A percentile compares a stretch with the other conserved stretches of the same genome.
These are phyloP conservation scores for Numenius arquata DNA, from an alignment of 2,113 vertebrate species.

Conservation along the genomic window DNA sequence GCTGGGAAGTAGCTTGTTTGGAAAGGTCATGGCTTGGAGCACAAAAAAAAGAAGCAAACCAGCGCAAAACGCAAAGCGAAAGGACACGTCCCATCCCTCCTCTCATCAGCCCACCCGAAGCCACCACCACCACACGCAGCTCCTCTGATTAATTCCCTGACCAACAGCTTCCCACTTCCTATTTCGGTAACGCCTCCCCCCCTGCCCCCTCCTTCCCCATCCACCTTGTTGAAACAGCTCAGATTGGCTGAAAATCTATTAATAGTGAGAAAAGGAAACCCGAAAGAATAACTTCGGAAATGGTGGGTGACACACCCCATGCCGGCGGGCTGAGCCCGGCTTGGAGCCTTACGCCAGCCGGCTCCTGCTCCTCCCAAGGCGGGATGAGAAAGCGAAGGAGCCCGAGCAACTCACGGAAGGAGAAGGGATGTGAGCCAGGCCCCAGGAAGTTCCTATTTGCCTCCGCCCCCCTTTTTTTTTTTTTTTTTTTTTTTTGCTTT, in stretches of 20 bases:
- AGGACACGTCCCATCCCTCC: neutral
- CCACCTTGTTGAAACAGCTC: conserved; percentile 29
- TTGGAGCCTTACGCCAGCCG: neutral
- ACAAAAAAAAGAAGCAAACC: neutral
- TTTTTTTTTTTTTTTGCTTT: neutral
- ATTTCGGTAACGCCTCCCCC: neutral
- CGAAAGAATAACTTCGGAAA: conserved; percentile 78
- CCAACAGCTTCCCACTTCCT: conserved; percentile 30
- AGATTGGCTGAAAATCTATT: conserved; percentile 71
- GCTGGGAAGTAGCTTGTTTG: neutral
- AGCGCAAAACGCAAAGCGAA: neutral
- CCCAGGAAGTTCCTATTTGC: conserved; percentile 34
- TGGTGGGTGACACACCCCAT: conserved; percentile 58
- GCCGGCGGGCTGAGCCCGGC: neutral
- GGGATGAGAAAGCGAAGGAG: conserved; percentile 33
- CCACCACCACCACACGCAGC: neutral
- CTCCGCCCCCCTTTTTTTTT: neutral
- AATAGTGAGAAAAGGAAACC: conserved; percentile 77
- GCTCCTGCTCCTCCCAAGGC: conserved; percentile 34
- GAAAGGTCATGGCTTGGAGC: neutral
- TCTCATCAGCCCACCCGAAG: neutral
- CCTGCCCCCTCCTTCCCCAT: neutral
- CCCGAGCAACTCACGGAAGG: neutral
- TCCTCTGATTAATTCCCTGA: conserved; percentile 27
- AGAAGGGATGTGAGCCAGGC: conserved; percentile 21